Percentiles rank a stretch among this genome's conserved stretches.
Evolutionary conservation across 2,888 invertebrate species (phyloP).

Genomic region (Eubasilissa splendida): DNA sequence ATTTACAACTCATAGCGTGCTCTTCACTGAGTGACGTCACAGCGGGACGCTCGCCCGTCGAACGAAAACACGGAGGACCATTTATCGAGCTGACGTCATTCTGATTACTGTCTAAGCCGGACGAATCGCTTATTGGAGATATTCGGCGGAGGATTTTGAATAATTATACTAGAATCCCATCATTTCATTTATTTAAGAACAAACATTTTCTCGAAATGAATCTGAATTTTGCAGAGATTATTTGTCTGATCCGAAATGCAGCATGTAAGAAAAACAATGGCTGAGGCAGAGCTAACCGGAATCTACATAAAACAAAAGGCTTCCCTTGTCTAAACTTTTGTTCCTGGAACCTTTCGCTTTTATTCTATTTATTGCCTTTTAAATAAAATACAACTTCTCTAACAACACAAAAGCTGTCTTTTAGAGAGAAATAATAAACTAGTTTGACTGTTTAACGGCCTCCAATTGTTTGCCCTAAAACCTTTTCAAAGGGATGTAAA

Average conservation of each 20-base stretch:
- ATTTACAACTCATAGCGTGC: no score
- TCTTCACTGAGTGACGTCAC: no score
- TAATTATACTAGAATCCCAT: no score
- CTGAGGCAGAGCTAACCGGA: neutral
- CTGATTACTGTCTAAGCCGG: no score
- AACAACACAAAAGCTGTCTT: conserved; percentile 10
- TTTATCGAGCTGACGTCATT: no score
- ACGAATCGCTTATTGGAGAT: no score
- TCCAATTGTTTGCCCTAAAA: conserved; percentile 1
- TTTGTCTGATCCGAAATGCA: neutral
- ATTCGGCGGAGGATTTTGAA: no score
- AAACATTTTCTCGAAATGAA: no score
- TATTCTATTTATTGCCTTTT: conserved; percentile 25
- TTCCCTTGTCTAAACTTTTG: conserved; percentile 6
- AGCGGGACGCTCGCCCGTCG: no score
- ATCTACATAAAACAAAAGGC: neutral
- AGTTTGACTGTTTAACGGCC: conserved; percentile 7
- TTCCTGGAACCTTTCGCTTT: conserved; percentile 7
- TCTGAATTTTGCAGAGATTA: neutral
- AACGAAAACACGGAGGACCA: no score
- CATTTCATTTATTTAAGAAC: no score
- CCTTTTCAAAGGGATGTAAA: conserved; percentile 7
- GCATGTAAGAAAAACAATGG: neutral
- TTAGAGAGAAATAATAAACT: conserved; percentile 12
- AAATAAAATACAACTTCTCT: conserved; percentile 16